Evolutionary conservation across 2,113 vertebrate genomes (phyloP).

Genomic region (Sphyrna mokarran): DNA sequence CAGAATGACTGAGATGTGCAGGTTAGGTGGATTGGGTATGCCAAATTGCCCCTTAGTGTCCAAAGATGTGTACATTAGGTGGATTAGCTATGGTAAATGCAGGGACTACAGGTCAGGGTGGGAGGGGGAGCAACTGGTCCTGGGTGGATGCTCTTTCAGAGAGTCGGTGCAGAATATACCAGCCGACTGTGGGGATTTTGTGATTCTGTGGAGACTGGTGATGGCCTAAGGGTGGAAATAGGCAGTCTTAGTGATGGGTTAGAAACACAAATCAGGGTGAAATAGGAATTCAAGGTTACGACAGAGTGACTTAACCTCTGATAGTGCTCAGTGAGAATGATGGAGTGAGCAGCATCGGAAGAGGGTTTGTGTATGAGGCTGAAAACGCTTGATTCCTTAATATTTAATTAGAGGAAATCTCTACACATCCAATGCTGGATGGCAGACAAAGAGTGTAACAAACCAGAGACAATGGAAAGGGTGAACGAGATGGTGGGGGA

Average conservation of each 20-base stretch:
- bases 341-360: not conserved
- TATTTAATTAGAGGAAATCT: not conserved
- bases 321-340: not conserved
- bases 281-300: not conserved
- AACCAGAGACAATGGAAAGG: not conserved
- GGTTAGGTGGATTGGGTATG: too few relatives aligned
- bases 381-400: not conserved
- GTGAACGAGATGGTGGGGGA: not conserved
- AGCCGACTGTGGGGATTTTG: too few relatives aligned
- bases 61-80: too few relatives aligned
- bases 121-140: too few relatives aligned
- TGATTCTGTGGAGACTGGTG: not conserved
- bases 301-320: not conserved
- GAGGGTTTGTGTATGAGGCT: not conserved
- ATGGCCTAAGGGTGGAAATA: not conserved
- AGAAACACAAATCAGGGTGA: not conserved
- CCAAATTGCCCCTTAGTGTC: too few relatives aligned
- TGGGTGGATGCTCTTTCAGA: too few relatives aligned
- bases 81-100: too few relatives aligned
- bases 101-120: too few relatives aligned
- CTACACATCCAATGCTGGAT: not conserved
- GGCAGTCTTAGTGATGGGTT: not conserved
- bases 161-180: too few relatives aligned
- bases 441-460: not conserved
- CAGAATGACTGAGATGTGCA: not conserved